Conservation (phyloP, 2,113 vertebrate genomes). For the Arvicanthis niloticus region DNA sequence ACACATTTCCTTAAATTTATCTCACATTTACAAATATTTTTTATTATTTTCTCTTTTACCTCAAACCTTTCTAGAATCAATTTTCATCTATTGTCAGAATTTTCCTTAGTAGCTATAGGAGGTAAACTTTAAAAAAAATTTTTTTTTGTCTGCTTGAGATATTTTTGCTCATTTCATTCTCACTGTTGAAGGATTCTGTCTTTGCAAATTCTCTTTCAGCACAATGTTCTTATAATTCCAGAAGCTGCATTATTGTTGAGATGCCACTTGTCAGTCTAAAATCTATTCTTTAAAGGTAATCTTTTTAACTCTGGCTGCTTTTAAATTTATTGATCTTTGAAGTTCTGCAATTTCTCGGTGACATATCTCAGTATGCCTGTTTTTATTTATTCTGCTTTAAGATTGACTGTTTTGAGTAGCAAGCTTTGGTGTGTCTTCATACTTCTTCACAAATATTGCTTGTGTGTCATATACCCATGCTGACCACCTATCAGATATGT, state of each 20-base stretch:
- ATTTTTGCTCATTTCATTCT: constrained; percentile 24
- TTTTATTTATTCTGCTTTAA: constrained; percentile 12
- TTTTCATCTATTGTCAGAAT: constrained; percentile 8
- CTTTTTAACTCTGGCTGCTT: constrained; percentile 39
- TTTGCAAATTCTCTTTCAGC: background rate
- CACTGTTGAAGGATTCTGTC: constrained; percentile 2
- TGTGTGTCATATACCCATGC: constrained; percentile 16
- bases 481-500: background rate
- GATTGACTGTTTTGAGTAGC: background rate
- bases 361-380: background rate
- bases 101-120: constrained; percentile 1
- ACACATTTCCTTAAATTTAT: background rate
- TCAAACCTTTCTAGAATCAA: background rate
- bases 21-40: background rate
- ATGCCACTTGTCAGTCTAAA: background rate
- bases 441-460: background rate
- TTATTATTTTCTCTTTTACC: background rate
- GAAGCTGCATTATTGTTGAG: background rate
- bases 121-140: background rate
- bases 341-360: background rate
- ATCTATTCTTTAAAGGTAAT: constrained; percentile 18
- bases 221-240: background rate
- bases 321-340: constrained; percentile 31
- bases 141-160: constrained; percentile 38
- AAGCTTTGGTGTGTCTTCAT: constrained; percentile 1